These are phyloP conservation scores for Temnothorax nylanderi DNA, from an alignment of 1,140 invertebrate genomes.

Conservation along the genomic window DNA sequence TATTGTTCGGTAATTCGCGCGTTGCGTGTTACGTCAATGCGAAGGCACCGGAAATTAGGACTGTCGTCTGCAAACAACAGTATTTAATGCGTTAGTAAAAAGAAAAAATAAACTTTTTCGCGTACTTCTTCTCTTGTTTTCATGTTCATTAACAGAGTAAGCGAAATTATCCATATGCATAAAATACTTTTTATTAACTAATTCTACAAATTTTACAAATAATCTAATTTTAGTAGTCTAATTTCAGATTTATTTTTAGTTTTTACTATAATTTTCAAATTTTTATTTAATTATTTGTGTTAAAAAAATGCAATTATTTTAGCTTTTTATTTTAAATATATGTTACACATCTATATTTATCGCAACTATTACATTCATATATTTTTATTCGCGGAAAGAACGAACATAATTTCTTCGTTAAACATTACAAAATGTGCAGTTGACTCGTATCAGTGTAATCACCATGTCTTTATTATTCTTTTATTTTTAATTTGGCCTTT, in stretches of 20 bases:
- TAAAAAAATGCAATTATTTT: background rate
- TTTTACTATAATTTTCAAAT: background rate
- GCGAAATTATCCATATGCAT: background rate
- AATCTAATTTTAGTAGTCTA: background rate
- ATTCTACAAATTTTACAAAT: background rate
- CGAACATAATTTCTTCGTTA: background rate
- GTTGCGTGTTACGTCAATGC: conserved; percentile 29
- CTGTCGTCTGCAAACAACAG: background rate
- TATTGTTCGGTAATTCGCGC: conserved; percentile 21
- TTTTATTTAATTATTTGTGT: background rate
- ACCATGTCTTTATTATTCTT: background rate
- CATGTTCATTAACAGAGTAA: background rate
- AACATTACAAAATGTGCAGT: background rate
- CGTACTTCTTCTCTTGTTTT: background rate
- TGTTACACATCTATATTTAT: background rate
- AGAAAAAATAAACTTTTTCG: background rate
- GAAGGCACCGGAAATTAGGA: background rate
- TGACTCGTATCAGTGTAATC: background rate
- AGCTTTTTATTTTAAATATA: background rate
- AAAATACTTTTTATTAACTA: background rate
- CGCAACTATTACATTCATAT: no score
- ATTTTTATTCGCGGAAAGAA: background rate
- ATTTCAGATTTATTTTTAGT: background rate
- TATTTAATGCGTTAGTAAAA: background rate
- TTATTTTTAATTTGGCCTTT: conserved; percentile 10